Evolutionary conservation across 2,797 vertebrate genomes (phyloP), one percentile per base, ranked within the genome.

Genomic region (Scyliorhinus canicula): DNA sequence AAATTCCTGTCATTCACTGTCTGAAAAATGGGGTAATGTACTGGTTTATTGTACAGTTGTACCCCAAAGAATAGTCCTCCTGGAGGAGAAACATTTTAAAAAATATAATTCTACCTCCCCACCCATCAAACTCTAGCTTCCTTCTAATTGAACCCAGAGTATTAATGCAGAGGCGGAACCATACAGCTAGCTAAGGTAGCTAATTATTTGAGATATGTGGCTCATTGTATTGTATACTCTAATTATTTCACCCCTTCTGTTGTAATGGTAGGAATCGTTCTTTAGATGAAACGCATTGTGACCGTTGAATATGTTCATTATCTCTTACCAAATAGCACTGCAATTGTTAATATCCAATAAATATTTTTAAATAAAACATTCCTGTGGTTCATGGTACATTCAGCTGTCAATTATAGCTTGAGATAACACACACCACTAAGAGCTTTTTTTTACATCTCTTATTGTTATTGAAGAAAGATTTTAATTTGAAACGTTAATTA

Each of bases 401-500:
- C 60, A 91, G n/a, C 88, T 91, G 88, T 91, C 88, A 65, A 63
- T 63, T 44, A 40, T 47, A 60, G 86, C 26, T 55, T 74, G 47
- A 94, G 31, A 74, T 71, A 74, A 94, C 65, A 94, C 40, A 93
- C 65, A 52, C 47, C 93, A 94, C 93, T 71, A 94, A 44, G 40
- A 24, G 31, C n/a, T 74, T 94, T 93, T 85, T 90, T 94, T 50
- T 52, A 94, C 93, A 69, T 55, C 67, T 69, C 69, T 71, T 71
- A 4, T 65, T 71, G 65, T 71, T 71, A 4, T 65, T 71, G 65
- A 93, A 47, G 40, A 93, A 65, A 65, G 35, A 55, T 35, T 74
- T 94, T 94, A 94, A 94, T 94, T 94, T 74, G 47, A 94, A 94
- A 94, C 67, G 67, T 94, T 93, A 93, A 93, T 93, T 94, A 69